phyloP scores from a whole-genome alignment of 2,113 vertebrate species.

The Gymnobelideus leadbeateri region DNA sequence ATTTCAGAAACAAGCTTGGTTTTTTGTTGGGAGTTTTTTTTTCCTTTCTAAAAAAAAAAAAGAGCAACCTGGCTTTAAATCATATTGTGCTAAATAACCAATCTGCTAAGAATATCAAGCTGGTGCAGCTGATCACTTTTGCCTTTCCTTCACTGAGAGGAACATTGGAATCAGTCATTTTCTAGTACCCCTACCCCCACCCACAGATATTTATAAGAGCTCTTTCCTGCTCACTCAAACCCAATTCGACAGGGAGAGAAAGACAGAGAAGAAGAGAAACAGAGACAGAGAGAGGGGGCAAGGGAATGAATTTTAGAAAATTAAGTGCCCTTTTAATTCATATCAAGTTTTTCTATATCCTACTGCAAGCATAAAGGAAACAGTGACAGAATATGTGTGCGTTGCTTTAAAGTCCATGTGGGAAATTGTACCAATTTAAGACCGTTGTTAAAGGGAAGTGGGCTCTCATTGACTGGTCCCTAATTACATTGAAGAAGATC shows the following conservation, averaged over 20 bases:
- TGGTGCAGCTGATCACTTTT: background rate
- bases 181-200: background rate
- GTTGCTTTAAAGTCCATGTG: background rate
- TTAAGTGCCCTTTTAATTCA: background rate
- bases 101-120: background rate
- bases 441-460: too few relatives aligned
- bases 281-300: too few relatives aligned
- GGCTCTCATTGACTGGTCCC: too few relatives aligned
- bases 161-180: background rate
- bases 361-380: background rate
- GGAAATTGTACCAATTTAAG: too few relatives aligned
- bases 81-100: background rate
- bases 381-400: background rate
- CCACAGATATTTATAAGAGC: too few relatives aligned
- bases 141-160: background rate
- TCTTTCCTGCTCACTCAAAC: too few relatives aligned
- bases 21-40: background rate
- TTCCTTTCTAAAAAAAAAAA: background rate
- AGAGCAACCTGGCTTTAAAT: background rate
- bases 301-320: background rate
- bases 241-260: background rate
- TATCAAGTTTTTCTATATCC: background rate
- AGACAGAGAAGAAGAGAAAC: too few relatives aligned
- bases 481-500: background rate
- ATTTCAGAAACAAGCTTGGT: background rate